Evolutionary conservation across 2,797 vertebrate genomes (phyloP).

Genomic region (Salmo trutta): DNA sequence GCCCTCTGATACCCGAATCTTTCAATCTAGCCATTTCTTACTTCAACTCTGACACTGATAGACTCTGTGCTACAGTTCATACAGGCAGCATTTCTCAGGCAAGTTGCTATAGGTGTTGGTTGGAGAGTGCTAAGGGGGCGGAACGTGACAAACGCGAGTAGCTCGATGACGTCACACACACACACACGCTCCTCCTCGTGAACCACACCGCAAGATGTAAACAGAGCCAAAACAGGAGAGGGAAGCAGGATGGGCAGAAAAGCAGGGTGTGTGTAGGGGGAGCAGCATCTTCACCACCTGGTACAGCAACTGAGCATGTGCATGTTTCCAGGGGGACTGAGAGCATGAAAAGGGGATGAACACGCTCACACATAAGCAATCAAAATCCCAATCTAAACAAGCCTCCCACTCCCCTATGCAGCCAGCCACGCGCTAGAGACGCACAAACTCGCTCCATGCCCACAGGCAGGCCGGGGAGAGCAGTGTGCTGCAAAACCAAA

Average conservation of each 20-base stretch:
- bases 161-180: slow-evolving; percentile 67
- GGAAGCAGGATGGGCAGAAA: slow-evolving; percentile 1
- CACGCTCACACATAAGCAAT: slow-evolving; percentile 58
- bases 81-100: slow-evolving; percentile 39
- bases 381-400: slow-evolving; percentile 65
- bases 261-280: slow-evolving; percentile 28
- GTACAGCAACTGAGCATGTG: slow-evolving; percentile 55
- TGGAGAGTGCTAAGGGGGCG: slow-evolving; percentile 18
- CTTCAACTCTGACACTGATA: too few relatives aligned
- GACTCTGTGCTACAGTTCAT: slow-evolving; percentile 35
- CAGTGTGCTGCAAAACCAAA: slow-evolving; percentile 47
- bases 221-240: slow-evolving; percentile 47
- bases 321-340: slow-evolving; percentile 44
- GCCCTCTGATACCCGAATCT: not conserved
- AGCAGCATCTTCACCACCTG: slow-evolving; percentile 69
- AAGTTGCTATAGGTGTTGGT: slow-evolving; percentile 59
- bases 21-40: too few relatives aligned
- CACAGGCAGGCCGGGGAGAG: slow-evolving; percentile 47
- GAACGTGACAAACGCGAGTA: slow-evolving; percentile 53
- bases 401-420: slow-evolving; percentile 51
- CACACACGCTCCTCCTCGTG: slow-evolving; percentile 14
- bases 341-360: slow-evolving; percentile 61
- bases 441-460: slow-evolving; percentile 50
- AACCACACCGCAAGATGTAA: slow-evolving; percentile 67
- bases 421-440: slow-evolving; percentile 53